Evolutionary conservation across 2,113 vertebrate genomes (phyloP).

Genomic region (Synchiropus splendidus): DNA sequence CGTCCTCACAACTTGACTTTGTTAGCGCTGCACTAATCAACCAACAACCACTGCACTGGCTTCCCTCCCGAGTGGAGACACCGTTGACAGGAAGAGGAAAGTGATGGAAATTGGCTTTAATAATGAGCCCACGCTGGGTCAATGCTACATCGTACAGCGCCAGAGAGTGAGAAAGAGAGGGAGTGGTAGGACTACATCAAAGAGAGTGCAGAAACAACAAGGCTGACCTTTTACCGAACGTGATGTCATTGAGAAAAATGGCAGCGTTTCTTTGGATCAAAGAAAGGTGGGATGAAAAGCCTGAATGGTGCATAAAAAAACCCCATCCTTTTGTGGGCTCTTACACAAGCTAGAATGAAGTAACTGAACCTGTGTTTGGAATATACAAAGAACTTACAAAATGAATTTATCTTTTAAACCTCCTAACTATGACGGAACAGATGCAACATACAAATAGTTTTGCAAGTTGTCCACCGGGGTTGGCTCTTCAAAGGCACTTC

Average conservation of each 20-base stretch:
- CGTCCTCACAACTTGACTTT: constrained; percentile 18
- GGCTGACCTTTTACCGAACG: constrained; percentile 34
- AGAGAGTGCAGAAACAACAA: constrained; percentile 3
- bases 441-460: no score
- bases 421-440: no score
- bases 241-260: constrained; percentile 25
- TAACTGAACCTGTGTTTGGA: no score
- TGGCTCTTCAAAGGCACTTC: no score
- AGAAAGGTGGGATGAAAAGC: no score
- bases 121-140: constrained; percentile 18
- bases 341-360: no score
- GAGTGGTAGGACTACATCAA: background rate
- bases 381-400: no score
- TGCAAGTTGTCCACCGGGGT: no score
- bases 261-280: background rate
- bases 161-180: background rate
- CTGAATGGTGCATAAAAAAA: no score
- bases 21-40: constrained; percentile 43
- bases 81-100: constrained; percentile 25
- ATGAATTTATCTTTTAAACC: no score
- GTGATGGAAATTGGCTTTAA: constrained; percentile 51
- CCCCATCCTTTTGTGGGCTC: no score
- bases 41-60: constrained; percentile 34
- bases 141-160: constrained; percentile 1
- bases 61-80: constrained; percentile 9